Percentiles rank a stretch among this genome's conserved stretches.
Evolutionary conservation across 2,888 invertebrate genomes (phyloP).

Genomic region (Petrophora chlorosata): DNA sequence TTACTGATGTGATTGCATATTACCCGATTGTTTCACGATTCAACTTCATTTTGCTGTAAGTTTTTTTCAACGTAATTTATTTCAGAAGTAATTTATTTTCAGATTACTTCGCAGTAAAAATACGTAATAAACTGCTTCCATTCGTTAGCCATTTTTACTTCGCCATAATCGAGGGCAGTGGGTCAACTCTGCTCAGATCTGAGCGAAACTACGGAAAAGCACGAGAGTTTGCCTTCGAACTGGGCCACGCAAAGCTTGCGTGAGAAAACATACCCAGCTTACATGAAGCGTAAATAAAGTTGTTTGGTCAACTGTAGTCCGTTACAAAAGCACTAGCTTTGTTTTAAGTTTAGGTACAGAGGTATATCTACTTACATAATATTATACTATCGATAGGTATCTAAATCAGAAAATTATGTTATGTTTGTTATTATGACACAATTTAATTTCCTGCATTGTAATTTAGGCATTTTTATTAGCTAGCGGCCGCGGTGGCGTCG

Average conservation of each 20-base stretch:
- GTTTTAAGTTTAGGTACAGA: background rate
- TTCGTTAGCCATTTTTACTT: slow-evolving; percentile 24
- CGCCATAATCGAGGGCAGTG: slow-evolving; percentile 61
- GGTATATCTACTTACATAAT: background rate
- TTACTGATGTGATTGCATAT: no score
- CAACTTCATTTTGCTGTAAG: no score
- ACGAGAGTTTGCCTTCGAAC: slow-evolving; percentile 54
- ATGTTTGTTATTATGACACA: no score
- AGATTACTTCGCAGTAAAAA: slow-evolving; percentile 1
- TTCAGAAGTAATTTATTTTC: background rate
- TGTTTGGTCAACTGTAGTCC: slow-evolving; percentile 26
- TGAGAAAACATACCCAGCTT: slow-evolving; percentile 40
- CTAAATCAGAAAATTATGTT: no score
- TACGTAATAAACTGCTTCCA: slow-evolving; percentile 17
- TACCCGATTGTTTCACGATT: no score
- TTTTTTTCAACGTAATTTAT: no score
- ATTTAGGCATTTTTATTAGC: no score
- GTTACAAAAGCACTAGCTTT: background rate
- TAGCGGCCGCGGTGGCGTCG: no score
- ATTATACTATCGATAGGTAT: no score
- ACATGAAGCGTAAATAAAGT: slow-evolving; percentile 27
- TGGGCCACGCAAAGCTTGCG: slow-evolving; percentile 57
- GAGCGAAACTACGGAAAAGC: slow-evolving; percentile 54
- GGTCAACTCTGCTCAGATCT: slow-evolving; percentile 64
- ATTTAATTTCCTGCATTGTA: no score